phyloP scores from a whole-genome alignment of 2,888 invertebrate species.

The Mechanitis messenoides region DNA sequence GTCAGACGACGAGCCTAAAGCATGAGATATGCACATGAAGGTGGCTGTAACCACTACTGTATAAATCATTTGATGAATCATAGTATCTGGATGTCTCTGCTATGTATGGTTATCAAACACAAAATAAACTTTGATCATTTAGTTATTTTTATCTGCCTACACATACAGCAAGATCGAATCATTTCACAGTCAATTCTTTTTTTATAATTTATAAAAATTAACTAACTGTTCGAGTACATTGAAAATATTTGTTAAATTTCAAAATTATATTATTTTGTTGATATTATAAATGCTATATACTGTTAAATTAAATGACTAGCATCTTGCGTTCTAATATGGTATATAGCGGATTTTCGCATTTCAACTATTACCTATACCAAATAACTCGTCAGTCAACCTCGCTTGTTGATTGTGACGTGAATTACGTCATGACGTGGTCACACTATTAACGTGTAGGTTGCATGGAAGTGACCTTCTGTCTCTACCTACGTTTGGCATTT shows the following conservation, averaged over 20 bases:
- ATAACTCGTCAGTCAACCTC: conserved; percentile 6
- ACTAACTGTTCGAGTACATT: no score
- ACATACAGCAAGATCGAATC: conserved; percentile 37
- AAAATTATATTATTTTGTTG: no score
- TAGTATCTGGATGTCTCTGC: conserved; percentile 57
- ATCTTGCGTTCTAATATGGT: not conserved
- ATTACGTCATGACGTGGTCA: conserved; percentile 26
- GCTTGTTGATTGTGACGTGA: conserved; percentile 25
- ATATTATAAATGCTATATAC: no score
- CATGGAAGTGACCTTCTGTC: conserved; percentile 26
- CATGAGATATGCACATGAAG: conserved; percentile 28
- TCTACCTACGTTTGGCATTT: conserved; percentile 26
- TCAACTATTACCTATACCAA: not conserved
- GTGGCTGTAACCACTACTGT: conserved; percentile 39
- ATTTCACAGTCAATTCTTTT: no score
- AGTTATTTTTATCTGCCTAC: conserved; percentile 41
- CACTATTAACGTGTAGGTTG: conserved; percentile 24
- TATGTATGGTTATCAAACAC: conserved; percentile 53
- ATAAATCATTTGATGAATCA: conserved; percentile 67
- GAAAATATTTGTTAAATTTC: no score
- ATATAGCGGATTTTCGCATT: not conserved
- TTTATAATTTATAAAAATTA: no score
- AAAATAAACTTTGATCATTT: conserved; percentile 47
- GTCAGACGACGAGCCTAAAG: conserved; percentile 32
- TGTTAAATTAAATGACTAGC: no score